These are phyloP conservation scores for Leptura quadrifasciata DNA, from an alignment of 2,888 invertebrate species.

Conservation along the genomic window DNA sequence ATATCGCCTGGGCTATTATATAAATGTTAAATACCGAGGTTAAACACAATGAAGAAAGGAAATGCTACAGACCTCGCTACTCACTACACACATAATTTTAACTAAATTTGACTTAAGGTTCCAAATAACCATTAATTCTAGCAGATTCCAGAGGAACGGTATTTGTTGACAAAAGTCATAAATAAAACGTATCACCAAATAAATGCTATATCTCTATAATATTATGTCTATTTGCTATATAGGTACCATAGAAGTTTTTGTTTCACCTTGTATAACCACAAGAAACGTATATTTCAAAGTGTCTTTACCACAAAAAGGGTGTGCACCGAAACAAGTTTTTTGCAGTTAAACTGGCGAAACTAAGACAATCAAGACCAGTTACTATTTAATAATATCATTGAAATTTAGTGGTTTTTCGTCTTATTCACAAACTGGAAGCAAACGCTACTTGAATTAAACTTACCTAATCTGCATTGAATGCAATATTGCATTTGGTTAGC, in stretches of 20 bases:
- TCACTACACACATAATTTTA: no score
- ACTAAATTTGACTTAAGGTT: no score
- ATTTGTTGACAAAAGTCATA: no score
- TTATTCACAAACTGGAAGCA: conserved; percentile 10
- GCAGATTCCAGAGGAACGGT: no score
- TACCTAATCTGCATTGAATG: conserved; percentile 36
- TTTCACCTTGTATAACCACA: neutral
- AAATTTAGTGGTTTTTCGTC: conserved; percentile 29
- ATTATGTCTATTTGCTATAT: neutral
- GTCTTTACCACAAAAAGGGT: conserved; percentile 3
- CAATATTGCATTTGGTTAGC: conserved; percentile 29
- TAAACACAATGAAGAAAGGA: no score
- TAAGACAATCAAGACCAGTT: conserved; percentile 4
- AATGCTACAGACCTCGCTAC: no score
- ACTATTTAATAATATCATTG: conserved; percentile 33
- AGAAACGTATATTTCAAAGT: conserved; percentile 20
- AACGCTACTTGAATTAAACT: conserved; percentile 30
- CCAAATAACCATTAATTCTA: no score
- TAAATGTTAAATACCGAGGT: no score
- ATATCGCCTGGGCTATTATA: no score
- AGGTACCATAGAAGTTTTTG: neutral
- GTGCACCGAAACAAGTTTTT: conserved; percentile 12
- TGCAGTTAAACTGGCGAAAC: conserved; percentile 25
- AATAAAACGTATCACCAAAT: no score
- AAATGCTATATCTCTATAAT: no score